These are phyloP conservation scores for Sinodicranocentrus sp. DNA, from an alignment of 2,888 invertebrate genomes.

Conservation along the genomic window DNA sequence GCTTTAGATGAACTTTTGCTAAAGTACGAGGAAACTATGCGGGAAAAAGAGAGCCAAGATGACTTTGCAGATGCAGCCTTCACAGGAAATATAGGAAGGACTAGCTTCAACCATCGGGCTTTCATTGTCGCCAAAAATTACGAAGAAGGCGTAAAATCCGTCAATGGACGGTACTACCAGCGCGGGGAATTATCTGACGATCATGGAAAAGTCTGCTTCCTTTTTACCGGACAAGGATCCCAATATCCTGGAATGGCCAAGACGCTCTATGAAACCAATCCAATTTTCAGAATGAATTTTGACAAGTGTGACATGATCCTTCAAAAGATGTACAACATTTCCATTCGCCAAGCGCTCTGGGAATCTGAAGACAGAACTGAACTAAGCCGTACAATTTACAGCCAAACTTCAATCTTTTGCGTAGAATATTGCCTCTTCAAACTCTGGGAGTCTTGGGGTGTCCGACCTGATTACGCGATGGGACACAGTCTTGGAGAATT, in stretches of 20 bases:
- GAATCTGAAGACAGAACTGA: conserved; percentile 5
- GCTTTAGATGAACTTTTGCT: conserved; percentile 39
- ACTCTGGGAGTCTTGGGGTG: conserved; percentile 64
- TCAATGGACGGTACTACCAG: conserved; percentile 16
- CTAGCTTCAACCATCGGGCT: conserved; percentile 51
- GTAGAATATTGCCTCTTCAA: conserved; percentile 63
- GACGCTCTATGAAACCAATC: conserved; percentile 49
- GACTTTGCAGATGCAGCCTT: conserved; percentile 41
- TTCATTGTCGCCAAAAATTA: conserved; percentile 40
- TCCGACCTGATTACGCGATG: conserved; percentile 56
- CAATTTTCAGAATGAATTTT: conserved; percentile 58
- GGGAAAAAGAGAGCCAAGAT: neutral
- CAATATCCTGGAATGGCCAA: conserved; percentile 65
- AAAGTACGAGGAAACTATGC: conserved; percentile 32
- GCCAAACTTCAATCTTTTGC: conserved; percentile 70
- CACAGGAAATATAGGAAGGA: conserved; percentile 50
- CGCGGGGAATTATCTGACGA: conserved; percentile 18
- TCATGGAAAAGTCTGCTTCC: conserved; percentile 49
- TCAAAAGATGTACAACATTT: conserved; percentile 40
- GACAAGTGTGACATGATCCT: conserved; percentile 58
- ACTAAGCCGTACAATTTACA: conserved; percentile 42
- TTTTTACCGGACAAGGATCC: conserved; percentile 66
- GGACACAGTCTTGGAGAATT: conserved; percentile 71
- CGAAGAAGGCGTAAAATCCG: conserved; percentile 32
- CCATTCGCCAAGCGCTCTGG: conserved; percentile 57